phyloP scores from a whole-genome alignment of 2,888 invertebrate species.

The Hydrotaea cyrtoneurina region DNA sequence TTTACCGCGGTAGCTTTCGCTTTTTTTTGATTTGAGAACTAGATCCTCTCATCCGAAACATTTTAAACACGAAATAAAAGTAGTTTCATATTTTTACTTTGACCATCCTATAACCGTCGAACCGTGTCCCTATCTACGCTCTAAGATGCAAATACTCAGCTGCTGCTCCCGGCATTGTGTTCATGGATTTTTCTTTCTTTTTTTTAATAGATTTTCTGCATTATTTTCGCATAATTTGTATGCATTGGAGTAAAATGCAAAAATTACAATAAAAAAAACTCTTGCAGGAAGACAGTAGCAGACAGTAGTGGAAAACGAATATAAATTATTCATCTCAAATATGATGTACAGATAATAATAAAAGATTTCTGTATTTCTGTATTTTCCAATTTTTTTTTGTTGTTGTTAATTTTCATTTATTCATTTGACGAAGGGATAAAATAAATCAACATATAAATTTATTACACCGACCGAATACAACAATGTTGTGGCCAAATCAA shows the following conservation, averaged over 20 bases:
- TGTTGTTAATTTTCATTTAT: not conserved
- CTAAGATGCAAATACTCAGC: too few relatives aligned
- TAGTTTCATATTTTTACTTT: too few relatives aligned
- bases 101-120: too few relatives aligned
- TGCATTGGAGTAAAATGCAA: not conserved
- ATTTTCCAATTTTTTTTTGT: too few relatives aligned
- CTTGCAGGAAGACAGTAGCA: not conserved
- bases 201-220: not conserved
- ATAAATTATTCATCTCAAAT: not conserved
- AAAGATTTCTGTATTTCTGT: too few relatives aligned
- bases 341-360: not conserved
- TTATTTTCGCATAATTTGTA: not conserved
- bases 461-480: not conserved
- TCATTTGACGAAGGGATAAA: not conserved
- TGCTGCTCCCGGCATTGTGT: too few relatives aligned
- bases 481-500: not conserved
- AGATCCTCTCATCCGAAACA: too few relatives aligned
- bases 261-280: not conserved
- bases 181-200: too few relatives aligned
- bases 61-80: too few relatives aligned
- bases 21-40: too few relatives aligned
- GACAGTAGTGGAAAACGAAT: not conserved
- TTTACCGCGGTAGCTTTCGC: too few relatives aligned
- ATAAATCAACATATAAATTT: constrained; percentile 36
- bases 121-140: too few relatives aligned